phyloP scores from a whole-genome alignment of 2,797 vertebrate genomes.

The Loriculus beryllinus region DNA sequence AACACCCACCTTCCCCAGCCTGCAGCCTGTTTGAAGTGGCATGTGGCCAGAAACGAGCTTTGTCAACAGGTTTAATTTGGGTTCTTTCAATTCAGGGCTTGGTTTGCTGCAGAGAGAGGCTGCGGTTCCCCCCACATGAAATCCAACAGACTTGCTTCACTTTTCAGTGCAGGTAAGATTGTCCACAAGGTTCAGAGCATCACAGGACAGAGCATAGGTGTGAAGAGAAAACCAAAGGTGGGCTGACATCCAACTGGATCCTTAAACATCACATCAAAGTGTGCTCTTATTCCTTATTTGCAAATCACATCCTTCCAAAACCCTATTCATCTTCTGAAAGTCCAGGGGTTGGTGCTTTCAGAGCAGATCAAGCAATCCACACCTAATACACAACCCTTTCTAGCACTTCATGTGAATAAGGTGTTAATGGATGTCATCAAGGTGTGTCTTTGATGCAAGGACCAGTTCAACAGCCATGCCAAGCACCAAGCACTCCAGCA shows the following conservation, averaged over 20 bases:
- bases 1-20: constrained; percentile 68
- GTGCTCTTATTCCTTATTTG: neutral
- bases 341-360: neutral
- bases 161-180: neutral
- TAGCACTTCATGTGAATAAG: neutral
- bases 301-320: neutral
- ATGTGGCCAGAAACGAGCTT: constrained; percentile 62
- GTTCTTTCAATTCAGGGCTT: constrained; percentile 39
- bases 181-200: neutral
- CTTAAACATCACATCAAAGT: neutral
- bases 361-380: neutral
- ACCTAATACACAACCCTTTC: neutral
- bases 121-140: neutral
- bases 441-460: neutral
- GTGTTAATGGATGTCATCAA: neutral
- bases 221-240: neutral
- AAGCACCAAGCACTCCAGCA: neutral
- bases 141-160: neutral
- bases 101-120: neutral
- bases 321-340: too few species aligned
- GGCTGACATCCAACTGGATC: neutral
- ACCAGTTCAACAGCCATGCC: neutral
- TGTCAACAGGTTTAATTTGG: constrained; percentile 66
- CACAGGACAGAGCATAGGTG: neutral
- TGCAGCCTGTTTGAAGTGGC: constrained; percentile 75